Percentiles rank a stretch among this genome's conserved stretches.
phyloP scores from a whole-genome alignment of 1,140 invertebrate species.

The Stegodyphus dumicola region DNA sequence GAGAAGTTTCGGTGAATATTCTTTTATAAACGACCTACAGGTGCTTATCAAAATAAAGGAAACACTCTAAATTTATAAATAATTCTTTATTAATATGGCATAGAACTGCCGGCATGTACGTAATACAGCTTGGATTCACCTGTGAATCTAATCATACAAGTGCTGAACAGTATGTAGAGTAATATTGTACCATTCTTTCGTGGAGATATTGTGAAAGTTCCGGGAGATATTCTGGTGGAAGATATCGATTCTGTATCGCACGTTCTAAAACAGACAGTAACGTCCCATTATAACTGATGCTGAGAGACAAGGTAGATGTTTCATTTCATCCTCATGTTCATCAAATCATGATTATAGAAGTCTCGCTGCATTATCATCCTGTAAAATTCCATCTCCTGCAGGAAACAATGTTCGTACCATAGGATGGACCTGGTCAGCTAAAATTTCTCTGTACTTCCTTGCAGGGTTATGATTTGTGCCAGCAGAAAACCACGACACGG shows the following conservation, averaged over 20 bases:
- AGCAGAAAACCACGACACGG: slow-evolving; percentile 5
- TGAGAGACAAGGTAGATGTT: slow-evolving; percentile 1
- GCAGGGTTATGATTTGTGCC: not conserved
- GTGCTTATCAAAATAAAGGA: slow-evolving; percentile 3
- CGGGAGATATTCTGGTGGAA: not conserved
- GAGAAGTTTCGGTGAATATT: no score
- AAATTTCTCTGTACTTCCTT: slow-evolving; percentile 3
- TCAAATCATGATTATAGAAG: not conserved
- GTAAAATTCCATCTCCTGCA: not conserved
- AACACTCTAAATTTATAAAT: not conserved
- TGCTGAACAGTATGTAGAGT: not conserved
- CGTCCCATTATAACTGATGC: slow-evolving; percentile 69
- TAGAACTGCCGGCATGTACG: not conserved
- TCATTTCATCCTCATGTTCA: not conserved
- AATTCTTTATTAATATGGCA: slow-evolving; percentile 10
- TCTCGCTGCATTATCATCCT: not conserved
- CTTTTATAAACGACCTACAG: not conserved
- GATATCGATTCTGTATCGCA: slow-evolving; percentile 25
- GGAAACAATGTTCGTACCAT: not conserved
- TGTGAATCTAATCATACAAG: not conserved
- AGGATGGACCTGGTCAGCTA: slow-evolving; percentile 5
- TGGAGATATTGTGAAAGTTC: not conserved
- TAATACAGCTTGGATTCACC: not conserved
- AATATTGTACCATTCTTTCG: not conserved
- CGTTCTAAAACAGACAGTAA: slow-evolving; percentile 77